Conservation (phyloP, 2,113 vertebrate species). For the Clupea harengus region DNA sequence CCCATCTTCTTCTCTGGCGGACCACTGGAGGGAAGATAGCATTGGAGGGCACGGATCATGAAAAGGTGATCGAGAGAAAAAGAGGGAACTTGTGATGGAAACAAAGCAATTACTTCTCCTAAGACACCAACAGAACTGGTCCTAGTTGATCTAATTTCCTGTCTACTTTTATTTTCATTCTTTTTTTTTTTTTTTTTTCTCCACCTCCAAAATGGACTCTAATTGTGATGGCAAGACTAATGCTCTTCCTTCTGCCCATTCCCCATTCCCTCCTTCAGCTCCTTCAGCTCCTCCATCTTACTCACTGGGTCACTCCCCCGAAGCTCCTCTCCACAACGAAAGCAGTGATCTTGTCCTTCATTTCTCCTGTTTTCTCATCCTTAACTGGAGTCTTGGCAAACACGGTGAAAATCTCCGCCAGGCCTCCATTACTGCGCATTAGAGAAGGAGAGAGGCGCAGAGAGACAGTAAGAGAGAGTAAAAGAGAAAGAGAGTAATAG, state of each 20-base stretch:
- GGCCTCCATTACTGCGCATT: conserved; percentile 80
- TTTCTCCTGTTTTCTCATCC: conserved; percentile 73
- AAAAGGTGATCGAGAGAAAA: neutral
- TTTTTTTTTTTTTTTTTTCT: neutral
- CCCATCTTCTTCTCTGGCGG: conserved; percentile 90
- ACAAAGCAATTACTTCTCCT: neutral
- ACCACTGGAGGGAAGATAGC: conserved; percentile 63
- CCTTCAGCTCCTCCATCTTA: neutral
- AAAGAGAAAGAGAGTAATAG: neutral
- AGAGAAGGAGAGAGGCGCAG: neutral
- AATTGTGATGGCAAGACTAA: neutral
- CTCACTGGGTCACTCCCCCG: conserved; percentile 82
- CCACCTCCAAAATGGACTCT: neutral
- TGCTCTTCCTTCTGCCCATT: neutral
- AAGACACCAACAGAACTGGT: neutral
- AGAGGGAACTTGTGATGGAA: neutral
- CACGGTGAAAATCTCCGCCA: conserved; percentile 88
- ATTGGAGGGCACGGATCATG: neutral
- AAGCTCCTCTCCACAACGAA: conserved; percentile 84
- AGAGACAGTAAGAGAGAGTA: neutral
- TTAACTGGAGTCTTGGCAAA: conserved; percentile 83
- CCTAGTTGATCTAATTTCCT: neutral
- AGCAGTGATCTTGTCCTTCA: conserved; percentile 85
- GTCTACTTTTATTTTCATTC: neutral
- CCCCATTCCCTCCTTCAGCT: neutral